phyloP scores from a whole-genome alignment of 2,113 vertebrate genomes.

The Neogobius melanostomus region DNA sequence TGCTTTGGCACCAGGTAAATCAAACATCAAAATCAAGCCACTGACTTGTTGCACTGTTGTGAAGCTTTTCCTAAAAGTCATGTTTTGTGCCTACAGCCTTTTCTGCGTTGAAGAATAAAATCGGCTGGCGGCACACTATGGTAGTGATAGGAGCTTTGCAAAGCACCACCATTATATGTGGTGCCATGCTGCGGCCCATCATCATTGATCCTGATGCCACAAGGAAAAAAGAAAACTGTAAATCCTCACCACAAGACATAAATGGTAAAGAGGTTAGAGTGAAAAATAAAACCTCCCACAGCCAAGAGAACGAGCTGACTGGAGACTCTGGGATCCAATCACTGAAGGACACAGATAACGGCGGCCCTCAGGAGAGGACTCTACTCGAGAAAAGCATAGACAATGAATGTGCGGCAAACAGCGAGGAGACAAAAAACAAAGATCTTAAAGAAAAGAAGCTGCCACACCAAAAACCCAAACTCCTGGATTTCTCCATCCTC shows the following conservation, averaged over 20 bases:
- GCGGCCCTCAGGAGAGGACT: constrained; percentile 32
- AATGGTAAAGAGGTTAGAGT: neutral
- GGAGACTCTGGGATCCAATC: constrained; percentile 85
- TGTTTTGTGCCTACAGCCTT: constrained; percentile 72
- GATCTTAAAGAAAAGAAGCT: constrained; percentile 2
- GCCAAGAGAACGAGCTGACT: constrained; percentile 81
- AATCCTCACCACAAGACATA: constrained; percentile 29
- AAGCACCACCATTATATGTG: constrained; percentile 83
- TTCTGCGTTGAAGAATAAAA: constrained; percentile 83
- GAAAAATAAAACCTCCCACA: constrained; percentile 44
- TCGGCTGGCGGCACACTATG: constrained; percentile 90
- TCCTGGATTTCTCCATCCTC: constrained; percentile 91
- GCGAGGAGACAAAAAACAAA: neutral
- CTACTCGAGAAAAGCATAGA: constrained; percentile 49
- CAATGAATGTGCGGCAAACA: constrained; percentile 3
- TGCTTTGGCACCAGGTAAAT: constrained; percentile 89
- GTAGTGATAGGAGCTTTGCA: constrained; percentile 86
- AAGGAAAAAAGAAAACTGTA: constrained; percentile 15
- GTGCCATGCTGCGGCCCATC: constrained; percentile 86
- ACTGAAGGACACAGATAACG: constrained; percentile 59
- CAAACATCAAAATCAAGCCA: neutral
- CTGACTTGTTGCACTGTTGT: neutral
- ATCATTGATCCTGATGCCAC: constrained; percentile 66
- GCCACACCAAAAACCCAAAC: constrained; percentile 38
- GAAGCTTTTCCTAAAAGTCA: neutral